A percentile compares a stretch with the other conserved stretches of the same genome.
Evolutionary conservation across 1,140 invertebrate genomes (phyloP).

Genomic region (Battus philenor): DNA sequence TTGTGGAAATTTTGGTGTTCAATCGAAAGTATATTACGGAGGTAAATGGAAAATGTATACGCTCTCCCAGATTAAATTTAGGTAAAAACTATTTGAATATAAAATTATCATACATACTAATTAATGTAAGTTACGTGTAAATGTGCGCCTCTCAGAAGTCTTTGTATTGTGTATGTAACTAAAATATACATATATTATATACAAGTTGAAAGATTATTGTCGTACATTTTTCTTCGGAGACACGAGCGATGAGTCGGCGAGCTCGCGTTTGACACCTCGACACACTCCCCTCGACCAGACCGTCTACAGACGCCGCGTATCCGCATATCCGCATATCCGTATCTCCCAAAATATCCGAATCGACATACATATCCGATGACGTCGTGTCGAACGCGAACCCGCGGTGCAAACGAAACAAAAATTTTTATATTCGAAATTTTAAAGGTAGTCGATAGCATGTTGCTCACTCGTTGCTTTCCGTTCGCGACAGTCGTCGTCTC

Average conservation of each 20-base stretch:
- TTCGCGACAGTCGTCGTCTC: constrained; percentile 62
- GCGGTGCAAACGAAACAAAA: constrained; percentile 51
- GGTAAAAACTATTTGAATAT: constrained; percentile 69
- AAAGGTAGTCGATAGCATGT: constrained; percentile 70
- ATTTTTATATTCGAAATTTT: constrained; percentile 73
- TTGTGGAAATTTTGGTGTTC: constrained; percentile 74
- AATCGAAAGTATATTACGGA: constrained; percentile 66
- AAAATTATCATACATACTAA: constrained; percentile 69
- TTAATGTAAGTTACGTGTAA: constrained; percentile 66
- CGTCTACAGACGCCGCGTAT: too few species aligned
- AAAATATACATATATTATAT: constrained; percentile 75
- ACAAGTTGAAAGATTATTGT: constrained; percentile 68
- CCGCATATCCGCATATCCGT: too few species aligned
- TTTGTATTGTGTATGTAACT: constrained; percentile 74
- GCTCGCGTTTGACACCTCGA: constrained; percentile 53
- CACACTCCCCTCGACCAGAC: constrained; percentile 22
- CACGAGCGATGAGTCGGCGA: constrained; percentile 50
- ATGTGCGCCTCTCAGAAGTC: constrained; percentile 71
- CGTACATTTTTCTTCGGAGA: constrained; percentile 67
- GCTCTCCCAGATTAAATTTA: constrained; percentile 69
- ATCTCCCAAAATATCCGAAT: constrained; percentile 46
- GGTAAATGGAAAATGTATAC: constrained; percentile 70
- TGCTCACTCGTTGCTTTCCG: constrained; percentile 44
- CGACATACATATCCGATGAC: constrained; percentile 65
- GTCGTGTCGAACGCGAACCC: constrained; percentile 54